These are phyloP conservation scores for Upupa epops DNA, from an alignment of 2,113 vertebrate genomes.

Conservation along the genomic window DNA sequence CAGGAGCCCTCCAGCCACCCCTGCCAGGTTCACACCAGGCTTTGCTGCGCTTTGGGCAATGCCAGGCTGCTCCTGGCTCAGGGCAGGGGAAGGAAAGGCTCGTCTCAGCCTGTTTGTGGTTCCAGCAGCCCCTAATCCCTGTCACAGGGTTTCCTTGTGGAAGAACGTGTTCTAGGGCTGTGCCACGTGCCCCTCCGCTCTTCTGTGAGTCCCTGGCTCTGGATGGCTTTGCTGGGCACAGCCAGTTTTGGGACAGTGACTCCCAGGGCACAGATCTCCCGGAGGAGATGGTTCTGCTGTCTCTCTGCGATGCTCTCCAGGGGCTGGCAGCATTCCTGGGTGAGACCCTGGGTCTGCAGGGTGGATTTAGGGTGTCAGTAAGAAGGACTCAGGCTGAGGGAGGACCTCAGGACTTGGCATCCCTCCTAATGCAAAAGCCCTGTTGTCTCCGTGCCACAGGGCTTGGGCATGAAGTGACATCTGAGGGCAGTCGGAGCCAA, in stretches of 20 bases:
- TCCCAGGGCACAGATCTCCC: background rate
- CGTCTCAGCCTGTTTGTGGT: background rate
- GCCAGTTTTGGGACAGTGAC: background rate
- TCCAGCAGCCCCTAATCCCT: background rate
- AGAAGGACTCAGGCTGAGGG: background rate
- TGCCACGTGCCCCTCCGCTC: background rate
- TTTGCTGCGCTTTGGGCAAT: background rate
- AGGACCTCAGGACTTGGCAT: background rate
- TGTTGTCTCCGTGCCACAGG: background rate
- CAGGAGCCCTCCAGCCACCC: background rate
- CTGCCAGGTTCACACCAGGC: fast-evolving
- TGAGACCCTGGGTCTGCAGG: fast-evolving
- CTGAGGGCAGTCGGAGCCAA: background rate
- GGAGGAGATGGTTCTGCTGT: background rate
- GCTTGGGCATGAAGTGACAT: background rate
- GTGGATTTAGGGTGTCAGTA: background rate
- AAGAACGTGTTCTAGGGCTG: background rate
- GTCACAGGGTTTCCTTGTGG: background rate
- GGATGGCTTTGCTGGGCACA: fast-evolving
- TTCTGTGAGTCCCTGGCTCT: background rate
- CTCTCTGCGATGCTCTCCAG: background rate
- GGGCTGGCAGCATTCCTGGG: background rate
- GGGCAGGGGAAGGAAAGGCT: background rate
- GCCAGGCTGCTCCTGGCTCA: background rate
- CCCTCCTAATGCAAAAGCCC: background rate